These are phyloP conservation scores for Bambusicola thoracicus DNA, from an alignment of 2,113 vertebrate species.

Conservation along the genomic window DNA sequence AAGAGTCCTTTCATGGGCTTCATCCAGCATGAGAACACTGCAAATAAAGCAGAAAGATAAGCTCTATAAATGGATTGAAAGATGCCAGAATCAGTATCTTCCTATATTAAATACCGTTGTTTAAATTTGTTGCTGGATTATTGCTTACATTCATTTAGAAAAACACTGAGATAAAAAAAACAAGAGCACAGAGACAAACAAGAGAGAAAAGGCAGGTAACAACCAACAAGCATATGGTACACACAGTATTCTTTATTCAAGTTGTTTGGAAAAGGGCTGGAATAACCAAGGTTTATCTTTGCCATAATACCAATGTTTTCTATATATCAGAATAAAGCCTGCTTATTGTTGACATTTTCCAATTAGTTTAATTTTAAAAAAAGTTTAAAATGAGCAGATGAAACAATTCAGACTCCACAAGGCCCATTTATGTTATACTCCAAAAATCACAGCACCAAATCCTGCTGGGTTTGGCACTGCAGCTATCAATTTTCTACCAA, in stretches of 20 bases:
- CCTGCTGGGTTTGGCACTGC: not conserved
- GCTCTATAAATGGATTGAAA: not conserved
- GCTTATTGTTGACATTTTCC: not conserved
- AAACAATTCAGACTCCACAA: not conserved
- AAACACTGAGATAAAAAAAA: not conserved
- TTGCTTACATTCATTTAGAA: not conserved
- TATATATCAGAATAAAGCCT: not conserved
- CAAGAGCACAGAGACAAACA: fast-evolving
- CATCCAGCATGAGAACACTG: conserved; percentile 95
- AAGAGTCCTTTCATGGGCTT: conserved; percentile 96
- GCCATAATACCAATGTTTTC: not conserved
- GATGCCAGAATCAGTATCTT: not conserved
- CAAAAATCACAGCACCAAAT: not conserved
- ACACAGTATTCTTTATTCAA: not conserved
- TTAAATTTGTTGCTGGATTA: not conserved
- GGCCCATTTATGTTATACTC: not conserved
- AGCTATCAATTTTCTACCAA: not conserved
- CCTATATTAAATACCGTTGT: not conserved
- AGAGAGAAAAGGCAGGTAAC: not conserved
- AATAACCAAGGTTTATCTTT: not conserved
- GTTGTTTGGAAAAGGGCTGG: not conserved
- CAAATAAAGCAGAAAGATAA: conserved; percentile 8
- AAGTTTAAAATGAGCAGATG: not conserved
- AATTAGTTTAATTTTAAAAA: not conserved
- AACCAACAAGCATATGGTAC: not conserved